Evolutionary conservation across 1,140 invertebrate genomes (phyloP), one percentile per base, ranked within the genome.

Genomic region (Penaeus japonicus): DNA sequence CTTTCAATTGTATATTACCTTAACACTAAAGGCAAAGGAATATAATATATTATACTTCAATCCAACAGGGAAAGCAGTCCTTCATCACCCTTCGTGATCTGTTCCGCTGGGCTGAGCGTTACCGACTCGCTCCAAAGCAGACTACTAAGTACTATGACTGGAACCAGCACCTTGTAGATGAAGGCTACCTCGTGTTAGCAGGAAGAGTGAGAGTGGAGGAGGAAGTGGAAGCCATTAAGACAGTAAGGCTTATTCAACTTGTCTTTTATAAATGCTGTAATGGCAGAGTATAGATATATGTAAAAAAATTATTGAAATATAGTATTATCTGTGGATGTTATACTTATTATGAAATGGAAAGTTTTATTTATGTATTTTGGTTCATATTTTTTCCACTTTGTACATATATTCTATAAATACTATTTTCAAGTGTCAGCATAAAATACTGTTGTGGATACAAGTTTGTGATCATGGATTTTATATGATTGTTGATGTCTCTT

Each of bases 101-200:
- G 0, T 99, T 99, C 92, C 94, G 99, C 81, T 99, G 99, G 99
- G 99, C 97, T 0, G 96, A 99, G 92, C 94, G 99, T 53, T 99
- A 99, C 92, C 95, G 96, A 70, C 93, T 96, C 12, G 96, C 96
- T 27, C 93, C 89, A 93, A n/a, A 94, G 92, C 91, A 92, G 91
- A 92, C 93, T n/a, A 92, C 94, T 73, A 93, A 94, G 30, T 95
- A 96, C 85, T 98, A 98, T 92, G 98, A 99, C 93, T 99, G 98
- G 98, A 96, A 98, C 92, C 98, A 99, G 92, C 97, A 99, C 93
- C 94, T 99, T 47, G 97, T 97, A 1, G 98, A 99, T 92, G 98
- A 99, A 94, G 99, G 98, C 0, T 99, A 97, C 92, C 94, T 99
- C 77, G 95, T 99, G 22, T 92, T 99, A 10, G 97, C 97, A 27